Evolutionary conservation across 2,797 vertebrate species (phyloP).

Genomic region (Gymnoscopelus braueri): DNA sequence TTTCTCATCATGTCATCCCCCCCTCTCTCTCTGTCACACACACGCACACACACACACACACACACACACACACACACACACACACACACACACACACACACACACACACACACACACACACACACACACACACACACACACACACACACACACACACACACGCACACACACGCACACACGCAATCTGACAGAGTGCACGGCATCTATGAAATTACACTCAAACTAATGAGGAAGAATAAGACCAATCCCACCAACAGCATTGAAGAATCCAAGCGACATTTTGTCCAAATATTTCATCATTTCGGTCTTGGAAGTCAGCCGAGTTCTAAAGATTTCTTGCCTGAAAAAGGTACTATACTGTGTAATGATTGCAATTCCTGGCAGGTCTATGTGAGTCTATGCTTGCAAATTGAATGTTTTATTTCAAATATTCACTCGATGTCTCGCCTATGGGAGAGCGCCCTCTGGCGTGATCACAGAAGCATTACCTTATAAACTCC

Average conservation of each 20-base stretch:
- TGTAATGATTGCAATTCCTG: conserved; percentile 34
- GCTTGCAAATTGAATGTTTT: conserved; percentile 24
- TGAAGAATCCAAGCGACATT: conserved; percentile 38
- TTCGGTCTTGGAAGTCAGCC: conserved; percentile 46
- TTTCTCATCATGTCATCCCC: too few species aligned
- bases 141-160: conserved; percentile 12
- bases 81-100: too few species aligned
- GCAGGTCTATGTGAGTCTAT: conserved; percentile 27
- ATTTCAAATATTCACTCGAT: too few species aligned
- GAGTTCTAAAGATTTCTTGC: conserved; percentile 57
- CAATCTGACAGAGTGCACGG: conserved; percentile 20
- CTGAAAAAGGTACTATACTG: conserved; percentile 33
- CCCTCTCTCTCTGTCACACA: too few species aligned
- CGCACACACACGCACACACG: not conserved
- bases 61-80: too few species aligned
- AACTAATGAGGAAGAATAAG: conserved; percentile 63
- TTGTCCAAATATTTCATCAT: conserved; percentile 63
- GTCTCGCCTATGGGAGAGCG: too few species aligned
- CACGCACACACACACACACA: too few species aligned
- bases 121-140: conserved; percentile 17
- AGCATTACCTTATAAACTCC: too few species aligned
- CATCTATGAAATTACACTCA: conserved; percentile 50
- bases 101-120: conserved; percentile 10
- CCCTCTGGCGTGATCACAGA: too few species aligned
- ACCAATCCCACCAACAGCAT: conserved; percentile 49